Evolutionary conservation across 2,888 invertebrate species (phyloP).

Genomic region (Drosophila melanocephala): DNA sequence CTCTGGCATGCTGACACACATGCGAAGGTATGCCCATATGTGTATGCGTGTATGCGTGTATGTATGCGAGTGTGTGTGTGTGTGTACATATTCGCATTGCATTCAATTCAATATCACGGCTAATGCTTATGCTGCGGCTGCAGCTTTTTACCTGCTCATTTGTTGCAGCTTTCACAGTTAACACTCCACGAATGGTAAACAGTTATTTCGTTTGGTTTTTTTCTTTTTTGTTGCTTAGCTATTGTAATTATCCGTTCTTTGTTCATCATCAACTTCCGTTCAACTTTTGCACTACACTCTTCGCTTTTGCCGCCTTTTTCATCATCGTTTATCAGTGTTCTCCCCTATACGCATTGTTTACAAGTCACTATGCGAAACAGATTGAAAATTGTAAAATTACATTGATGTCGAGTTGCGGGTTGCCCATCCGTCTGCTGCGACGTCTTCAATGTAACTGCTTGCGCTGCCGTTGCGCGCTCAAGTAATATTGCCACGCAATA

Average conservation of each 20-base stretch:
- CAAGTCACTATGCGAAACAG: constrained; percentile 17
- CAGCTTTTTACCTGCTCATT: constrained; percentile 38
- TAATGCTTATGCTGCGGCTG: constrained; percentile 23
- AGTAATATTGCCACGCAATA: constrained; percentile 68
- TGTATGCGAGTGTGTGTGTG: neutral
- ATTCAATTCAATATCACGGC: constrained; percentile 33
- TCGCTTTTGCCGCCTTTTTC: constrained; percentile 40
- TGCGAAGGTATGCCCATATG: neutral
- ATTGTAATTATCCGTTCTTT: constrained; percentile 17
- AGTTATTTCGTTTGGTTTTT: constrained; percentile 4
- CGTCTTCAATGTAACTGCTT: constrained; percentile 72
- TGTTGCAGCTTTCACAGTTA: constrained; percentile 54
- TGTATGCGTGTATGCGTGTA: neutral
- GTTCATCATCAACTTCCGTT: constrained; percentile 58
- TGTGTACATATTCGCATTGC: constrained; percentile 1
- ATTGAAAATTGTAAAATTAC: constrained; percentile 18
- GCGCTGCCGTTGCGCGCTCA: constrained; percentile 64
- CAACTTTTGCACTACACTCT: constrained; percentile 48
- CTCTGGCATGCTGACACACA: constrained; percentile 72
- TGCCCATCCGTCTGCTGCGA: constrained; percentile 60
- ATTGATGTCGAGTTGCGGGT: constrained; percentile 33
- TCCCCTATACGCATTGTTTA: constrained; percentile 39
- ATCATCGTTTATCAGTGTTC: constrained; percentile 48
- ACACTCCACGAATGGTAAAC: neutral
- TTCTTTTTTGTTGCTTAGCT: neutral